Evolutionary conservation across 2,113 vertebrate genomes (phyloP).

Genomic region (Oncorhynchus mykiss): DNA sequence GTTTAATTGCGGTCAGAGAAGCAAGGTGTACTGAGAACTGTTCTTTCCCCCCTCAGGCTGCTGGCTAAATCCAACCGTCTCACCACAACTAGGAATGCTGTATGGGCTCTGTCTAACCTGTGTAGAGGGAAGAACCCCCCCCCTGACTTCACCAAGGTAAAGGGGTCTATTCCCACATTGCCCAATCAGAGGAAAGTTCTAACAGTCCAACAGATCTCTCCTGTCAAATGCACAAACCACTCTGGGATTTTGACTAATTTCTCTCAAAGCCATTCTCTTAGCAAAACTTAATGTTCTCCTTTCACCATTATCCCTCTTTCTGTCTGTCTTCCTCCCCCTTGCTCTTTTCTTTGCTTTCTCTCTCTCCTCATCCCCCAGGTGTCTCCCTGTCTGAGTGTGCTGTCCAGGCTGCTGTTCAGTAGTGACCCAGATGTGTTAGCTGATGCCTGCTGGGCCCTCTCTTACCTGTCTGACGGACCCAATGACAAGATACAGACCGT

Average conservation of each 20-base stretch:
- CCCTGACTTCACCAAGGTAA: conserved; percentile 88
- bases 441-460: conserved; percentile 92
- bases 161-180: too few relatives aligned
- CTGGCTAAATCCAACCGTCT: conserved; percentile 87
- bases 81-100: conserved; percentile 89
- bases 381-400: conserved; percentile 85
- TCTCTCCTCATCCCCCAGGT: conserved; percentile 68
- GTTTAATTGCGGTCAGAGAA: neutral
- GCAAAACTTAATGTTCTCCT: neutral
- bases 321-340: neutral
- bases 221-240: too few relatives aligned
- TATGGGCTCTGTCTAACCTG: conserved; percentile 92
- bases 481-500: conserved; percentile 94
- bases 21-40: neutral
- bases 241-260: neutral
- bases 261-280: neutral
- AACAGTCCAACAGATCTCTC: neutral
- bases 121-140: conserved; percentile 93
- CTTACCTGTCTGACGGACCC: conserved; percentile 90
- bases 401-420: conserved; percentile 87
- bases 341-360: neutral
- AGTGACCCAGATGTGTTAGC: conserved; percentile 89
- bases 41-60: conserved; percentile 67
- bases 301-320: neutral
- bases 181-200: too few relatives aligned